Conservation (phyloP, 2,797 vertebrate species). For the Silurus lanzhouensis region DNA sequence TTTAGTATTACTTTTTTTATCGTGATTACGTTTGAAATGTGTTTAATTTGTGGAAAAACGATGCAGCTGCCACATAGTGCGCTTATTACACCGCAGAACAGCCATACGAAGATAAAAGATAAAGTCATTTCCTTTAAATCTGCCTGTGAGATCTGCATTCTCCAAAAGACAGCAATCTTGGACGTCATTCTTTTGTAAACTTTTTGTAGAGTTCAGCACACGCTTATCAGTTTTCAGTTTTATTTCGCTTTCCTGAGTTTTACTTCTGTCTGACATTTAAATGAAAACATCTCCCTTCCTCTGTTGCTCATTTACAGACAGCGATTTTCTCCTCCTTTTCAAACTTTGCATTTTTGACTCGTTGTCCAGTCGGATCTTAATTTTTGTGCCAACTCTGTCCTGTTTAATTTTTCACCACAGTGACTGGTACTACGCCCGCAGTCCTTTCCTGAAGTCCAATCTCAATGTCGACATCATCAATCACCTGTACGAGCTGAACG, state of each 20-base stretch:
- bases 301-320: neutral
- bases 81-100: neutral
- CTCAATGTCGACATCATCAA: slow-evolving; percentile 89
- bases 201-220: neutral
- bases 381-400: neutral
- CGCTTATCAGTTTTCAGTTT: neutral
- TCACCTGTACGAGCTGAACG: slow-evolving; percentile 92
- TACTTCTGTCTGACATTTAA: slow-evolving; percentile 40
- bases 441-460: slow-evolving; percentile 90
- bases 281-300: slow-evolving; percentile 6
- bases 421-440: slow-evolving; percentile 95
- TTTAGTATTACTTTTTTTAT: neutral
- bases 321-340: neutral
- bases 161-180: neutral
- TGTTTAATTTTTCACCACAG: slow-evolving; percentile 63
- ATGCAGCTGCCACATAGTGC: neutral
- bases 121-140: neutral
- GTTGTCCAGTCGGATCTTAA: neutral
- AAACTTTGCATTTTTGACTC: neutral
- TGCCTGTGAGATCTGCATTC: neutral
- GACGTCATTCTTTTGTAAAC: neutral
- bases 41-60: too few species aligned
- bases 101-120: neutral
- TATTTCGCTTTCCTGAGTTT: neutral
- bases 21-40: too few species aligned